Base-by-base conservation (phyloP, 2,797 vertebrate species). In the Alauda arvensis region DNA sequence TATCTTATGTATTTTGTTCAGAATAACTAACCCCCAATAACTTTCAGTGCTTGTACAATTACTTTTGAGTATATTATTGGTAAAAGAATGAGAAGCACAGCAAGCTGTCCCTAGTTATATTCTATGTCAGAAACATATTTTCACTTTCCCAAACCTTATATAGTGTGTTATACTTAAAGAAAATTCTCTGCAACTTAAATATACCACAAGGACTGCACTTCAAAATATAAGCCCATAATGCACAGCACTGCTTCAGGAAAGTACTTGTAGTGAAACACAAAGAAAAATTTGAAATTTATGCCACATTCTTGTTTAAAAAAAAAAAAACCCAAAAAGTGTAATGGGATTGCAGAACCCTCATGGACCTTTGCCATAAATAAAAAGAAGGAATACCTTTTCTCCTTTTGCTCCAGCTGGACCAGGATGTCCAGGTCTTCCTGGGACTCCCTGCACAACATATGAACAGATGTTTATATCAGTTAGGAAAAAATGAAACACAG, bases 401-500 rank as follows among this genome's bases (percentile, higher is more conserved):
- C 99, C 99, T 95, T 98, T 99, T 76, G 90, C 25, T 94, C 98
- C 99, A 9, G 77, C 7, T 55, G 97, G 96, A 40, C 98, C 98
- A 3, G 96, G 94, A 87, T 98, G 97, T 81, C 99, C 99, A 12
- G 97, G 97, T 97, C 98, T 98, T 92, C 99, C 99, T 91, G 98
- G 85, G 33, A 97, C 90, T 49, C 99, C 99, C 99, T 99, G 94
- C 76, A 95, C 96, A 88, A 97, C 26, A 97, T n/a, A n/a, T n/a
- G n/a, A n/a, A n/a, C 8, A 96, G 87, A 57, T 10, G 39, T 61
- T 92, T 82, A 33, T 55, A 33, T 91, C 81, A 89, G 20, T 31
- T 45, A 94, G 62, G 69, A 84, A 93, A 93, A 37, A 93, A 82
- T 10, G 31, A 93, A 89, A 87, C 26, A 79, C 20, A 26, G 10